These are phyloP conservation scores for Nebria salina DNA, from an alignment of 2,888 invertebrate genomes.

Conservation along the genomic window DNA sequence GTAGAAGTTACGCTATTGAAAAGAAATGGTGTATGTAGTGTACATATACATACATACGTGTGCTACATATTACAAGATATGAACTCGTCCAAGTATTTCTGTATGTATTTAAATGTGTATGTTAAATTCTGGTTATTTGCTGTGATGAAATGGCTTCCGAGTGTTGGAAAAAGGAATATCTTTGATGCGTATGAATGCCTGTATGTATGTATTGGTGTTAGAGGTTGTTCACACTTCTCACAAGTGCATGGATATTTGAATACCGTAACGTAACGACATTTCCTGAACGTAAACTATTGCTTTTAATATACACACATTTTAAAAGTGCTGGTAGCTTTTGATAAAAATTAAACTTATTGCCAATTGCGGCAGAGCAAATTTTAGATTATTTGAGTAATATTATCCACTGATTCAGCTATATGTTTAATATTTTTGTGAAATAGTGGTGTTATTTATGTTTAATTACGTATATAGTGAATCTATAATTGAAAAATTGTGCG, in stretches of 20 bases:
- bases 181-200: background rate
- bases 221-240: background rate
- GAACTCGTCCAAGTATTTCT: background rate
- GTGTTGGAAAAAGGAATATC: background rate
- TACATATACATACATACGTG: too few relatives aligned
- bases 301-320: too few relatives aligned
- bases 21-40: background rate
- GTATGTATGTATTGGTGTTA: slow-evolving; percentile 2
- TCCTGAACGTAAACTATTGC: background rate
- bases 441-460: too few relatives aligned
- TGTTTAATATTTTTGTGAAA: too few relatives aligned
- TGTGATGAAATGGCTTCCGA: background rate
- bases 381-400: too few relatives aligned
- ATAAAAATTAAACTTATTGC: too few relatives aligned
- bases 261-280: slow-evolving; percentile 9
- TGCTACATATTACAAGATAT: background rate
- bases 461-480: too few relatives aligned
- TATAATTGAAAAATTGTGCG: too few relatives aligned
- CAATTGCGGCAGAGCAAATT: too few relatives aligned
- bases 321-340: too few relatives aligned
- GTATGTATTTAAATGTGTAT: background rate
- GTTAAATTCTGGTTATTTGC: background rate
- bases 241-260: background rate
- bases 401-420: too few relatives aligned
- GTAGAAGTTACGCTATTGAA: too few relatives aligned